Conservation (phyloP, 2,888 invertebrate genomes). For the Andrena haemorrhoa region DNA sequence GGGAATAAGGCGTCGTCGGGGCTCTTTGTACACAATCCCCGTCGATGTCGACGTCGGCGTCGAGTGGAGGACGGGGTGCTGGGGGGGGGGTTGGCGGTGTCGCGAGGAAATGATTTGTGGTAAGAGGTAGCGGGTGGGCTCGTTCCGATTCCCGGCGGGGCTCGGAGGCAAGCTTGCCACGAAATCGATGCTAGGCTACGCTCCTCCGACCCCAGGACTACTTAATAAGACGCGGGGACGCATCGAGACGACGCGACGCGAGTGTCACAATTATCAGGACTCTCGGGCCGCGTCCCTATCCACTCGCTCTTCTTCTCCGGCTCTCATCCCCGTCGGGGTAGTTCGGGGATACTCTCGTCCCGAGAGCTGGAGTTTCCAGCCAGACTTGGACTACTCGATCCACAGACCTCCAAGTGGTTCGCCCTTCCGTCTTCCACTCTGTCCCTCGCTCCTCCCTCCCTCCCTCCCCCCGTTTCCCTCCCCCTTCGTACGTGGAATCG, state of each 20-base stretch:
- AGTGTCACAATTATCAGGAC: slow-evolving; percentile 65
- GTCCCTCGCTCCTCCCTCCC: not conserved
- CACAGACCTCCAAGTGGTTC: slow-evolving; percentile 58
- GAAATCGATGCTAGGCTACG: slow-evolving; percentile 56
- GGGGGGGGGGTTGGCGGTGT: slow-evolving; percentile 9
- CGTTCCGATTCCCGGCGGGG: slow-evolving; percentile 52
- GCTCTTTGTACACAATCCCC: slow-evolving; percentile 55
- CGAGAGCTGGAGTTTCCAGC: slow-evolving; percentile 67
- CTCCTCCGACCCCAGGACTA: slow-evolving; percentile 15
- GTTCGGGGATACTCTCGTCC: slow-evolving; percentile 61
- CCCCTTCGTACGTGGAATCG: slow-evolving; percentile 63
- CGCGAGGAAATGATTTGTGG: slow-evolving; percentile 70
- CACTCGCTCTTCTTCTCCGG: slow-evolving; percentile 29
- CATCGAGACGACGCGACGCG: slow-evolving; percentile 43
- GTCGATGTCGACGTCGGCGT: slow-evolving; percentile 44
- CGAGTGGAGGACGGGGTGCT: slow-evolving; percentile 9
- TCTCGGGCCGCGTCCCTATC: slow-evolving; percentile 34
- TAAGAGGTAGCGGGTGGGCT: slow-evolving; percentile 35
- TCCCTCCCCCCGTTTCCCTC: not conserved
- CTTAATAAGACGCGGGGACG: slow-evolving; percentile 62
- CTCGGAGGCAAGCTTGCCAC: slow-evolving; percentile 2
- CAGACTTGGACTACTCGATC: slow-evolving; percentile 69
- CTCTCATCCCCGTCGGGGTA: slow-evolving; percentile 45
- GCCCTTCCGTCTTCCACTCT: slow-evolving; percentile 41
- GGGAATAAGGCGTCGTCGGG: slow-evolving; percentile 44